phyloP scores from a whole-genome alignment of 2,888 invertebrate genomes.

The Lochmaea capreae region DNA sequence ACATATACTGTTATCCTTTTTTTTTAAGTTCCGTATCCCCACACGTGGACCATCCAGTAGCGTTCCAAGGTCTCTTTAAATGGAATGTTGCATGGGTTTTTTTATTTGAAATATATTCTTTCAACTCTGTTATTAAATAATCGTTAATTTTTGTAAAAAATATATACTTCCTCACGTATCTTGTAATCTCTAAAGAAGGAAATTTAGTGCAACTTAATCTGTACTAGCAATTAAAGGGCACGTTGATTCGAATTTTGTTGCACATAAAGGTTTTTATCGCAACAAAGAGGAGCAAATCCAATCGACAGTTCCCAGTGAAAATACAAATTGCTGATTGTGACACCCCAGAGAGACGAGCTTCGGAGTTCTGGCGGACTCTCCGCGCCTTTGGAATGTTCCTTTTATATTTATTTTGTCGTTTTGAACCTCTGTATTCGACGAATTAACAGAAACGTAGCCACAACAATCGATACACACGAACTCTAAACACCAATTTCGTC shows the following conservation, averaged over 20 bases:
- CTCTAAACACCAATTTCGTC: constrained; percentile 36
- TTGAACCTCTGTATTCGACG: constrained; percentile 45
- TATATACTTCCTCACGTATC: too few species aligned
- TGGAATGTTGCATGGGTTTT: too few species aligned
- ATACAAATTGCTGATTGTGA: constrained; percentile 60
- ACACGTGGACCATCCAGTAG: too few species aligned
- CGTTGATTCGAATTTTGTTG: constrained; percentile 50
- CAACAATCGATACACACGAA: constrained; percentile 38
- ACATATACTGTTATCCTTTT: too few species aligned
- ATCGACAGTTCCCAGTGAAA: constrained; percentile 51
- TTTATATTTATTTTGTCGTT: constrained; percentile 54
- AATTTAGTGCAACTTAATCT: constrained; percentile 39
- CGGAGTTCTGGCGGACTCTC: constrained; percentile 9
- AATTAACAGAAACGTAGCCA: constrained; percentile 47
- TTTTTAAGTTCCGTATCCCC: too few species aligned
- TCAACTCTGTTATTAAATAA: too few species aligned
- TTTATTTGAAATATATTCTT: too few species aligned
- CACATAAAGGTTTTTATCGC: constrained; percentile 49
- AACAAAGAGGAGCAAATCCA: constrained; percentile 52
- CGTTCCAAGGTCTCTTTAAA: too few species aligned
- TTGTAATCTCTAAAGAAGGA: background rate
- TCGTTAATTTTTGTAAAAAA: too few species aligned
- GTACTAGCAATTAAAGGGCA: constrained; percentile 48
- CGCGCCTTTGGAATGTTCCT: constrained; percentile 45
- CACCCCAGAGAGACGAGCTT: constrained; percentile 55